Evolutionary conservation across 2,113 vertebrate genomes (phyloP).

Genomic region (Megaleporinus macrocephalus): DNA sequence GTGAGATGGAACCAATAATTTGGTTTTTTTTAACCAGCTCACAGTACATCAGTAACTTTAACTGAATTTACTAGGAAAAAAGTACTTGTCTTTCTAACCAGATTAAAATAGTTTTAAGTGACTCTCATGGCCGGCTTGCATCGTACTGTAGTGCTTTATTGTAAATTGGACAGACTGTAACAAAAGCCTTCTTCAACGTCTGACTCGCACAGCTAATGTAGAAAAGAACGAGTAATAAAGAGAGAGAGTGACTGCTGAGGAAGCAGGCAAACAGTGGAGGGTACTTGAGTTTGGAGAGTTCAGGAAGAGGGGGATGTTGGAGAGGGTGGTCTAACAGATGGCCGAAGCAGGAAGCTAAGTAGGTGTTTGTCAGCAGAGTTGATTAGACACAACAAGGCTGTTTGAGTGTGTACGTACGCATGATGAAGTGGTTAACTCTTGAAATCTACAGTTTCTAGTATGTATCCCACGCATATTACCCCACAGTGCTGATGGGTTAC

Average conservation of each 20-base stretch:
- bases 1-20: not conserved
- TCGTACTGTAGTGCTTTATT: not conserved
- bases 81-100: no score
- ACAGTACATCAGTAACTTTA: no score
- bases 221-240: not conserved
- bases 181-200: not conserved
- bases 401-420: not conserved
- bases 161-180: not conserved
- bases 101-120: no score
- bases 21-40: not conserved
- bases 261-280: constrained; percentile 12
- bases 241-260: not conserved
- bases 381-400: constrained; percentile 72
- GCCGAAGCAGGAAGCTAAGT: constrained; percentile 67
- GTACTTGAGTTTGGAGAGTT: constrained; percentile 29
- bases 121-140: not conserved
- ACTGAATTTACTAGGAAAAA: no score
- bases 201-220: not conserved
- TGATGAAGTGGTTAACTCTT: no score
- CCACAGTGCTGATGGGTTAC: no score
- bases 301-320: constrained; percentile 34
- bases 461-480: no score
- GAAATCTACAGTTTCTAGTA: no score
- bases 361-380: constrained; percentile 71
- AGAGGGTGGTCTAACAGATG: constrained; percentile 68